Percentiles rank a stretch among this genome's conserved stretches.
Evolutionary conservation across 2,113 vertebrate species (phyloP).

Genomic region (Laterallus jamaicensis): DNA sequence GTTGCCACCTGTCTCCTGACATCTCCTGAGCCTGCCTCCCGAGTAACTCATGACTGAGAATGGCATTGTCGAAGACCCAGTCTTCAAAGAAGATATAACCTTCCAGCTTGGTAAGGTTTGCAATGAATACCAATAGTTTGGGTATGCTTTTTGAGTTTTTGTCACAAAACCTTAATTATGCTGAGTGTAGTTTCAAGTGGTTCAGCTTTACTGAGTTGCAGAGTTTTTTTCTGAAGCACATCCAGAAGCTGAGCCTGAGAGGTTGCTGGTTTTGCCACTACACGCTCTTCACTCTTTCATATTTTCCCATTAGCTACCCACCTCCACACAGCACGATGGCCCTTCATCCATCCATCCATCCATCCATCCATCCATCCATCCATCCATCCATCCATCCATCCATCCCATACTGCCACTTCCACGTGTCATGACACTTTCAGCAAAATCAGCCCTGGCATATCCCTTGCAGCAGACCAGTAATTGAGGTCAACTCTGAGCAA

Average conservation of each 20-base stretch:
- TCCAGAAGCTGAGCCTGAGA: neutral
- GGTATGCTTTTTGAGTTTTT: neutral
- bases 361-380: neutral
- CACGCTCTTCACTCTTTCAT: neutral
- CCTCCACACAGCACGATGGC: neutral
- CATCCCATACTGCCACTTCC: neutral
- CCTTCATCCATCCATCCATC: neutral
- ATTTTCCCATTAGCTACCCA: neutral
- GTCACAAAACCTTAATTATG: neutral
- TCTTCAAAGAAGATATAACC: neutral
- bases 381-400: neutral
- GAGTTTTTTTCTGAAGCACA: neutral
- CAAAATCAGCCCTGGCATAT: neutral
- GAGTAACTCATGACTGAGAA: neutral
- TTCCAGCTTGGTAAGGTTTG: neutral
- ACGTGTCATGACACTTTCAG: neutral
- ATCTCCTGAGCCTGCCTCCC: neutral
- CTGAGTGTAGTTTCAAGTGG: neutral
- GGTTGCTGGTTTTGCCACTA: neutral
- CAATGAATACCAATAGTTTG: neutral
- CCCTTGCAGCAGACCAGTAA: neutral
- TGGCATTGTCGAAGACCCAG: neutral
- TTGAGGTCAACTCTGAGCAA: conserved; percentile 17
- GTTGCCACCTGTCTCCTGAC: neutral
- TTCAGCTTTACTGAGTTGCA: neutral